These are phyloP conservation scores for Bos javanicus DNA, from an alignment of 2,113 vertebrate genomes.

Conservation along the genomic window DNA sequence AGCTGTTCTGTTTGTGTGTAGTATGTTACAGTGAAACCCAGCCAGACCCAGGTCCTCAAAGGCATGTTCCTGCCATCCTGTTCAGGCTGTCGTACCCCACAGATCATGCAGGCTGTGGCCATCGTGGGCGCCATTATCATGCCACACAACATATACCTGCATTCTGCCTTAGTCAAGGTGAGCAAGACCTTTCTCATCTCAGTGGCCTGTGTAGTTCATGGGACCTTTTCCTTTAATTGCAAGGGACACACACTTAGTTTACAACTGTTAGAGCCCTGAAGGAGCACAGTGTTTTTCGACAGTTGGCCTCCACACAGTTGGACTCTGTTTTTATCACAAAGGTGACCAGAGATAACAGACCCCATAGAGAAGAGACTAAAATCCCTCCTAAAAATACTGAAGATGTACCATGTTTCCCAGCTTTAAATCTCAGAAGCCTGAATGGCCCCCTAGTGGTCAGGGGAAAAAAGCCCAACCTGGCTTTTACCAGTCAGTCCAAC, in stretches of 20 bases:
- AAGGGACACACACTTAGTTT: background rate
- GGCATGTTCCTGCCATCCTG: slow-evolving; percentile 95
- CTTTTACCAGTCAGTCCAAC: background rate
- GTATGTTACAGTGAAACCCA: slow-evolving; percentile 90
- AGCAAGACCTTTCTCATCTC: background rate
- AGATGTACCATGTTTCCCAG: background rate
- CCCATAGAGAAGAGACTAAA: background rate
- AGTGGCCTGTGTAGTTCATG: background rate
- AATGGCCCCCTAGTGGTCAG: background rate
- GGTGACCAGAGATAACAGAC: background rate
- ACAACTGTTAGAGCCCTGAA: background rate
- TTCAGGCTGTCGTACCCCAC: slow-evolving; percentile 81
- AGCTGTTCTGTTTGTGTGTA: slow-evolving; percentile 58
- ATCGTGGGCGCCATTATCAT: slow-evolving; percentile 97
- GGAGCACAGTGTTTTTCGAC: background rate
- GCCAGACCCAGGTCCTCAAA: slow-evolving; percentile 87
- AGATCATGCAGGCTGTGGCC: slow-evolving; percentile 94
- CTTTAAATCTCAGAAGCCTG: background rate
- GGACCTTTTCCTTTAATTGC: background rate
- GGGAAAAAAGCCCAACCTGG: background rate
- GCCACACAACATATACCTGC: slow-evolving; percentile 99
- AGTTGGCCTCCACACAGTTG: background rate
- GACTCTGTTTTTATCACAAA: background rate
- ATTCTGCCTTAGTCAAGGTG: slow-evolving; percentile 97
- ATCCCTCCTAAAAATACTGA: background rate